Conservation (phyloP, 2,797 vertebrate genomes). For the Anguilla obscura region DNA sequence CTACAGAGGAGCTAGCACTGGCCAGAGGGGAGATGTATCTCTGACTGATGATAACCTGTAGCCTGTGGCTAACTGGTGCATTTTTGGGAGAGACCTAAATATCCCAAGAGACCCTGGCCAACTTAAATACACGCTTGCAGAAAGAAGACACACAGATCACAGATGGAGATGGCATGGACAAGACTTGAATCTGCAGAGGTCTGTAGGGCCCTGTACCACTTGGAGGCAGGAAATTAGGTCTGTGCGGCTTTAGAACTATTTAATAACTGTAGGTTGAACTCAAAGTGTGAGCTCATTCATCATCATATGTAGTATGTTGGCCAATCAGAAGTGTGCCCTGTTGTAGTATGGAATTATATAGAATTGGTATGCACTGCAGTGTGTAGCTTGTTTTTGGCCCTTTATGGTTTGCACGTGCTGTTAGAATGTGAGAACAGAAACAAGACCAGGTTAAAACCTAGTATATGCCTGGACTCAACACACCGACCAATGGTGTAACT, state of each 20-base stretch:
- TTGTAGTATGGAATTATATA: neutral
- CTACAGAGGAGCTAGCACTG: no score
- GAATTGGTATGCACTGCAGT: neutral
- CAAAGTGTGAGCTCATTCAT: no score
- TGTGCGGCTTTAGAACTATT: neutral
- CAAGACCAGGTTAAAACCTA: no score
- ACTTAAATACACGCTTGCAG: neutral
- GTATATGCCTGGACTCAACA: no score
- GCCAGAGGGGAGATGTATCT: no score
- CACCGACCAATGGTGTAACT: no score
- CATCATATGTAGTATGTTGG: neutral
- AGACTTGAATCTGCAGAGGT: neutral
- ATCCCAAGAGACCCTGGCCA: neutral
- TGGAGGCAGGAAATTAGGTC: neutral
- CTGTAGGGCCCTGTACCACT: neutral
- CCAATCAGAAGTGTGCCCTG: neutral
- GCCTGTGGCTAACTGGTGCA: no score
- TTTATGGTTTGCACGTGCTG: conserved; percentile 43
- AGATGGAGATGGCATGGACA: neutral
- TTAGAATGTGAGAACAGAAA: conserved; percentile 44
- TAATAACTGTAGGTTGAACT: no score
- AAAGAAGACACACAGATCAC: neutral
- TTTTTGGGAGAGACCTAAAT: no score
- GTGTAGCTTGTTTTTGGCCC: conserved; percentile 36
- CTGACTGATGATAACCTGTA: no score